phyloP scores from a whole-genome alignment of 2,888 invertebrate species.

The Coremacera marginata region DNA sequence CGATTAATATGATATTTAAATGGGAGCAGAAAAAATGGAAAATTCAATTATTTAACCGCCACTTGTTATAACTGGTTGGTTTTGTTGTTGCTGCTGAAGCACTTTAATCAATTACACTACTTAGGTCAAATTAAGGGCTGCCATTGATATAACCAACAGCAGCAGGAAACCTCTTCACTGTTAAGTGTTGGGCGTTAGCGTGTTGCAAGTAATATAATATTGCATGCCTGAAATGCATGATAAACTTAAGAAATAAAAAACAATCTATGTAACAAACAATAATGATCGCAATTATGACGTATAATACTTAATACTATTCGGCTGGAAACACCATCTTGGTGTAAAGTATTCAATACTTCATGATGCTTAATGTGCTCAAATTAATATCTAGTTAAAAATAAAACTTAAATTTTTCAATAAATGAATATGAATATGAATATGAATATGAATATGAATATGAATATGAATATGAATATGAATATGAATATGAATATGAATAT shows the following conservation, averaged over 20 bases:
- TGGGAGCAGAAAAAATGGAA: background rate
- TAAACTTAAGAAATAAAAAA: background rate
- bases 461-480: too few relatives aligned
- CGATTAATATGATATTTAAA: constrained; percentile 12
- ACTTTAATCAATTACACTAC: constrained; percentile 26
- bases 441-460: too few relatives aligned
- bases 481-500: too few relatives aligned
- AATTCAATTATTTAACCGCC: constrained; percentile 8
- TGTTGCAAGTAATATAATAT: background rate
- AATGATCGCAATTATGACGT: constrained; percentile 5
- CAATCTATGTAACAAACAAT: constrained; percentile 9
- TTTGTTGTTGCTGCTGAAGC: constrained; percentile 8
- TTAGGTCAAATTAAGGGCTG: constrained; percentile 3
- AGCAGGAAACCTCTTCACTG: background rate
- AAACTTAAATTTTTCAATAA: too few relatives aligned
- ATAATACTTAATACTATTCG: constrained; percentile 4
- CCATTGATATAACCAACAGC: background rate
- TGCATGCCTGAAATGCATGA: background rate
- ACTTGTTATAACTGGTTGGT: constrained; percentile 15
- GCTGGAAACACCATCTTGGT: background rate
- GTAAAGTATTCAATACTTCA: too few relatives aligned
- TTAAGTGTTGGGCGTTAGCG: background rate
- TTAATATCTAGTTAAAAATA: background rate
- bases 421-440: too few relatives aligned
- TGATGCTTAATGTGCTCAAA: background rate